Base-by-base conservation (phyloP, 2,797 vertebrate species). In the Chrysocyon brachyurus region DNA sequence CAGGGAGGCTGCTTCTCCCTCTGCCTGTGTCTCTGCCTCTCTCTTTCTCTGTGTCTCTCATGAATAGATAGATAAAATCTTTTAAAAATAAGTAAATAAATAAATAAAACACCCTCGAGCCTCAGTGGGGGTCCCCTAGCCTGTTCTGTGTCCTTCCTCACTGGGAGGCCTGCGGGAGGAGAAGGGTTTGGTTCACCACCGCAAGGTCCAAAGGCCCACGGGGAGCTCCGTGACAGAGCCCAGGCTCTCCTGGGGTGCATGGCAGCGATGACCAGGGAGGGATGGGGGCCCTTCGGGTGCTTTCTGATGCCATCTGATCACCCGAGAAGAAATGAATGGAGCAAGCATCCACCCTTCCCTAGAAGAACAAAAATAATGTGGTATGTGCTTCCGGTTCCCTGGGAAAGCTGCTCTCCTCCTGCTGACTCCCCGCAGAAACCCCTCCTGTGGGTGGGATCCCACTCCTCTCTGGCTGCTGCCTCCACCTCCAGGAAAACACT, bases 381-480 rank as follows among this genome's bases (percentile, higher is more conserved):
- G 17, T 81, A 15, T 2, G 56, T 21, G 87, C 16, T 97, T 84
- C 52, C 1, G 0, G 56, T 84, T 70, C 10, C 63, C 8, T 0
- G n/a, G 92, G 63, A 95, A 3, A 91, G 57, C 59, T 64, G 83
- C 3, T 90, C 54, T 63, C 17, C 0, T 12, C 85, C 90, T 85
- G 89, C 64, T 49, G 57, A 3, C 31, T 91, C 36, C 59, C 68
- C 2, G 46, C 52, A 0, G 61, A 14, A 64, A 70, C 73, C n/a
- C 92, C 84, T 93, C 73, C 63, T 94, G 4, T 3, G 46, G 59
- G 14, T 96, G 40, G 91, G 3, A 86, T 46, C n/a, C 61, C 1
- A 91, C 12, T 46, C 96, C 79, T 52, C 61, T 21, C 72, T 52
- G 72, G 77, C 91, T 83, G 40, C 90, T 78, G 21, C 90, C 97